These are phyloP conservation scores for Hyppa rectilinea DNA, from an alignment of 2,888 invertebrate species.

Conservation along the genomic window DNA sequence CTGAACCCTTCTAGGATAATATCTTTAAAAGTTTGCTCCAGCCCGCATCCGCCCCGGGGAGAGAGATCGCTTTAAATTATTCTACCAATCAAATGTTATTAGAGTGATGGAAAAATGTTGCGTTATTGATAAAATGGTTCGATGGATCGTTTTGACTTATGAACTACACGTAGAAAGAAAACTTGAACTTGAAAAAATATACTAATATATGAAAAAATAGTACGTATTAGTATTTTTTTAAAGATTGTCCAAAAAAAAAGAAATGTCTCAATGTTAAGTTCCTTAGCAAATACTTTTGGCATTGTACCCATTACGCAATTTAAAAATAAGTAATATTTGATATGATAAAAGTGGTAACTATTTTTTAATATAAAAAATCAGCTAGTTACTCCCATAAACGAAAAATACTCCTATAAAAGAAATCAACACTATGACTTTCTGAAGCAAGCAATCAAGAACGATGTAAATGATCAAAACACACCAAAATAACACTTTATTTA, in stretches of 20 bases:
- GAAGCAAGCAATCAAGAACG: constrained; percentile 29
- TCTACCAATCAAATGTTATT: constrained; percentile 85
- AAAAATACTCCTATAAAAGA: too few species aligned
- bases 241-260: too few species aligned
- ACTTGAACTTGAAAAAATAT: too few species aligned
- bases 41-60: constrained; percentile 71
- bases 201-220: too few species aligned
- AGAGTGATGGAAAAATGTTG: constrained; percentile 55
- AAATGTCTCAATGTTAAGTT: background rate
- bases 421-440: background rate
- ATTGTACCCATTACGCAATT: too few species aligned
- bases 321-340: too few species aligned
- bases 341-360: too few species aligned
- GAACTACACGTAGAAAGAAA: too few species aligned
- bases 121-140: background rate
- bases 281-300: background rate
- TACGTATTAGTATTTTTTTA: too few species aligned
- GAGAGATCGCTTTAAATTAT: constrained; percentile 83
- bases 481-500: constrained; percentile 58
- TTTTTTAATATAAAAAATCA: too few species aligned
- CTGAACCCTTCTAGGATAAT: constrained; percentile 89
- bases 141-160: background rate
- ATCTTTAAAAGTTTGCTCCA: constrained; percentile 90
- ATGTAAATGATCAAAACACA: constrained; percentile 58
- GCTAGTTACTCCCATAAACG: too few species aligned